Evolutionary conservation across 1,140 invertebrate genomes (phyloP), one percentile per base, ranked within the genome.

Genomic region (Pissodes strobi): DNA sequence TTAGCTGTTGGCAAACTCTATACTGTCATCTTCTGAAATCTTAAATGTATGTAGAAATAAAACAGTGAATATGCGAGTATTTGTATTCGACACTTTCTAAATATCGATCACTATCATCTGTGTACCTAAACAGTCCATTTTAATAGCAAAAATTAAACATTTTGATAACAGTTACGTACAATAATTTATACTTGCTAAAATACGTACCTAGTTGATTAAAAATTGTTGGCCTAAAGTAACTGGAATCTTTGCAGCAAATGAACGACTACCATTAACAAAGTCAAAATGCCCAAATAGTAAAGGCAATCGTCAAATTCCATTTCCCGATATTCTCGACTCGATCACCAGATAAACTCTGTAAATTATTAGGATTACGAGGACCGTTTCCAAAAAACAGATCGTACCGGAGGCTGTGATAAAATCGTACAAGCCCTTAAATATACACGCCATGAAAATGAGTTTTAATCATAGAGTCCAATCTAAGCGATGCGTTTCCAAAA

Each of bases 231-330:
- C n/a, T n/a, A n/a, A n/a, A n/a, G n/a, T n/a, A n/a, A n/a, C n/a
- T 34, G 30, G 4, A 57, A 52, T 17, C 23, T 43, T 39, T 53
- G 19, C 2, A 52, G 2, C 10, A 27, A 2, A 15, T 52, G 18
- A 12, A 52, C 18, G n/a, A 52, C 2, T 15, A 52, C 49, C 49
- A 52, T 27, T 15, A 64, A 6, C 12, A 57, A 1, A 4, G 53
- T 41, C 17, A 58, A 4, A 2, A 58, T 10, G 22, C 62, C 62
- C 13, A 64, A 15, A 27, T 55, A 64, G 30, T 64, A 64, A n/a
- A 64, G 34, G 38, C 62, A 64, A 10, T 55, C 43, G n/a, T 64
- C 62, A 18, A 58, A 10, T 9, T 64, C 62, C 62, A 64, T 64
- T 34, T 6, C 41, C 18, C n/a, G n/a, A 34, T 6, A 8, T 8